phyloP scores from a whole-genome alignment of 1,140 invertebrate genomes.

The Hirudo medicinalis region DNA sequence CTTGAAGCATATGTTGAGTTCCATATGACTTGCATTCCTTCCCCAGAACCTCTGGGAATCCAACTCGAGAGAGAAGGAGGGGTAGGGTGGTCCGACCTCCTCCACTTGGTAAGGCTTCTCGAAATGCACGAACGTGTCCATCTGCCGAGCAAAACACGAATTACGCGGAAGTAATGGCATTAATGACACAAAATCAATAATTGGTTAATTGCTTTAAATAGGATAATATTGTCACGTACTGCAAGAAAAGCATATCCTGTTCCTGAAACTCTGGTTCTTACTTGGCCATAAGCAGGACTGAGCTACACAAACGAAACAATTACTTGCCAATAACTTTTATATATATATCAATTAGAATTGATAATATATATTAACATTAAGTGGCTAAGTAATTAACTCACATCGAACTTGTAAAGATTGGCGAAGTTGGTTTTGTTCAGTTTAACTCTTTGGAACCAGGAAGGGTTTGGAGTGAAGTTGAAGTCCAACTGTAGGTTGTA shows the following conservation, averaged over 20 bases:
- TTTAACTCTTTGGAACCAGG: slow-evolving; percentile 8
- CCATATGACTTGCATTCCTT: slow-evolving; percentile 17
- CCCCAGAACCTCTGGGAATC: slow-evolving; percentile 18
- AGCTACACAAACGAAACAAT: slow-evolving; percentile 6
- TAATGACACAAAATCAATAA: background rate
- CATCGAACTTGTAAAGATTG: slow-evolving; percentile 2
- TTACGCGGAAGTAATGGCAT: background rate
- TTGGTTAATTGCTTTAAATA: background rate
- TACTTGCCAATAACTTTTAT: background rate
- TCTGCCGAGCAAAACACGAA: background rate
- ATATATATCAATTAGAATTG: background rate
- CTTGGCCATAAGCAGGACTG: slow-evolving; percentile 13
- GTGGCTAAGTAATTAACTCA: background rate
- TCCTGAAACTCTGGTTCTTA: slow-evolving; percentile 13
- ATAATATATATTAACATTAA: background rate
- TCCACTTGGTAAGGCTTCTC: slow-evolving; percentile 19
- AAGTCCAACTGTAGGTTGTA: slow-evolving; percentile 50
- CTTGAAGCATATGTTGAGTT: slow-evolving; percentile 16
- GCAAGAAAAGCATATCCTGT: slow-evolving; percentile 19
- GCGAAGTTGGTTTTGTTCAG: slow-evolving; percentile 15
- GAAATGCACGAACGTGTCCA: slow-evolving; percentile 14
- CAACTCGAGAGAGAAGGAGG: slow-evolving; percentile 11
- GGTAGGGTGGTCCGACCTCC: slow-evolving; percentile 2
- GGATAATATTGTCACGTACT: background rate
- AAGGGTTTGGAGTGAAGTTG: background rate